These are phyloP conservation scores for Agrochola litura DNA, from an alignment of 2,888 invertebrate genomes.

Conservation along the genomic window DNA sequence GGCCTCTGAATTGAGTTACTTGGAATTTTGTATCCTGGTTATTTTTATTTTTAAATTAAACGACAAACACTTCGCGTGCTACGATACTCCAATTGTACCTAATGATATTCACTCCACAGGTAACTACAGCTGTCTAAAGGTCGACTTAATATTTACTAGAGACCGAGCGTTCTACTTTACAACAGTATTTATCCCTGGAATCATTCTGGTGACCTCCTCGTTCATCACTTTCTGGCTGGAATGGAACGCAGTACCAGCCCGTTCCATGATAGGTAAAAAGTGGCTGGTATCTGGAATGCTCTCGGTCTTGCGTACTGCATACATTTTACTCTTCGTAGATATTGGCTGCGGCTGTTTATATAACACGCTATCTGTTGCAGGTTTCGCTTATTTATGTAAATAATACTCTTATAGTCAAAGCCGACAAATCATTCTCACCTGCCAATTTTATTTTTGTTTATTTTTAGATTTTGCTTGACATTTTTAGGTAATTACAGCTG, in stretches of 20 bases:
- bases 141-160: conserved; percentile 96
- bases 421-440: conserved; percentile 71
- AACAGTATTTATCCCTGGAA: conserved; percentile 97
- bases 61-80: conserved; percentile 60
- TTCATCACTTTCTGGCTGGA: conserved; percentile 97
- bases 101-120: conserved; percentile 91
- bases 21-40: conserved; percentile 84
- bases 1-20: conserved; percentile 91
- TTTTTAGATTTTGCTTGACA: conserved; percentile 86
- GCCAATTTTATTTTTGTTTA: conserved; percentile 72
- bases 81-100: conserved; percentile 77
- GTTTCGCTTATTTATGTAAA: conserved; percentile 81
- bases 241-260: conserved; percentile 97
- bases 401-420: conserved; percentile 63
- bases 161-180: conserved; percentile 97
- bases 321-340: conserved; percentile 80
- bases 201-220: conserved; percentile 96
- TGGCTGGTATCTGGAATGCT: conserved; percentile 83
- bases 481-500: conserved; percentile 98
- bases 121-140: conserved; percentile 97
- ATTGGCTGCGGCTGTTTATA: conserved; percentile 86
- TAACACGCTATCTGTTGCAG: conserved; percentile 86
- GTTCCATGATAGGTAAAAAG: conserved; percentile 96
- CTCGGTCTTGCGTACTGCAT: conserved; percentile 84
- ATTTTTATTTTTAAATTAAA: conserved; percentile 70